These are phyloP conservation scores for Drosophila persimilis DNA, from an alignment of 1,140 invertebrate species.

Conservation along the genomic window DNA sequence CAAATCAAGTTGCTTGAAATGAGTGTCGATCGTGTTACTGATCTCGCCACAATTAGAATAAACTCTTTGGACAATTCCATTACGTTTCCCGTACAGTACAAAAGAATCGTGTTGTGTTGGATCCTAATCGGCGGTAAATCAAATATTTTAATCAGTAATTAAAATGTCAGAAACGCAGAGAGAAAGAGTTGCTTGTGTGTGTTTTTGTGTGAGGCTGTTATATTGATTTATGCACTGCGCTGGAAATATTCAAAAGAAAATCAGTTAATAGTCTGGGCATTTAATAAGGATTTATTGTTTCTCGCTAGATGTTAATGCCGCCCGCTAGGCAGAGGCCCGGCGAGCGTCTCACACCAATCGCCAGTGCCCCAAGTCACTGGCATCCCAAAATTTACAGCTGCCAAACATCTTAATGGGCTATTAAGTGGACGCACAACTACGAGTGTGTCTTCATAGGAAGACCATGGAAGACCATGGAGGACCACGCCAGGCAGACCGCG, in stretches of 20 bases:
- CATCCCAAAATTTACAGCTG: conserved; percentile 63
- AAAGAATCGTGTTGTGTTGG: conserved; percentile 28
- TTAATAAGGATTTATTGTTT: conserved; percentile 81
- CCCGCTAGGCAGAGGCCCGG: conserved; percentile 34
- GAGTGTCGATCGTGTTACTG: conserved; percentile 14
- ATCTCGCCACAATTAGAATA: conserved; percentile 5
- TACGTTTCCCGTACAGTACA: conserved; percentile 2
- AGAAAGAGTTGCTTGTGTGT: conserved; percentile 22
- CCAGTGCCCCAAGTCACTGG: conserved; percentile 1
- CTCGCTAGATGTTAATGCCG: conserved; percentile 63
- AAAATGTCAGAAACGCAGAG: conserved; percentile 66
- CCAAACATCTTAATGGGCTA: conserved; percentile 74
- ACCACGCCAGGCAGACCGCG: neutral
- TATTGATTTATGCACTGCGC: conserved; percentile 70
- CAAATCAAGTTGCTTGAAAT: conserved; percentile 10
- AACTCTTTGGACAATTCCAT: neutral
- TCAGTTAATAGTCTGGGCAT: conserved; percentile 77
- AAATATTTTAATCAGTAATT: conserved; percentile 68
- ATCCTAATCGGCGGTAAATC: conserved; percentile 62
- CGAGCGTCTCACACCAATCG: neutral
- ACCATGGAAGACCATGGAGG: conserved; percentile 6
- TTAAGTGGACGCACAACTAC: conserved; percentile 63
- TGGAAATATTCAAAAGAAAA: conserved; percentile 69
- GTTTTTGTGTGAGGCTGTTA: conserved; percentile 36
- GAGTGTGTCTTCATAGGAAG: conserved; percentile 49